phyloP scores from a whole-genome alignment of 2,797 vertebrate species.

The Coregonus suidteri region DNA sequence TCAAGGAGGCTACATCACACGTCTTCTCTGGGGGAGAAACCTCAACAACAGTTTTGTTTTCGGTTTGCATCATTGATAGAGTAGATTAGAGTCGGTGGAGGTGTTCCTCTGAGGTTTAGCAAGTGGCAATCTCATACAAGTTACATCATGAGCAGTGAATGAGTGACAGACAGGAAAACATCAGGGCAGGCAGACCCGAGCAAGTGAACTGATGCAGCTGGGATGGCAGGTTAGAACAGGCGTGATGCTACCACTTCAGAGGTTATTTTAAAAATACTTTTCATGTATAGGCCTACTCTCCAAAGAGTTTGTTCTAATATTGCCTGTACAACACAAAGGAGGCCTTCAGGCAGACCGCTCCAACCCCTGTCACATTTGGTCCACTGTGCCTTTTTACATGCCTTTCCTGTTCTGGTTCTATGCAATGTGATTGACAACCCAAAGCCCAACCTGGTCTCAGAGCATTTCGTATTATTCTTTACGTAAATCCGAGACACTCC shows the following conservation, averaged over 20 bases:
- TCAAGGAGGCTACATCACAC: neutral
- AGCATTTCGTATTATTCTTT: too few species aligned
- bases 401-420: neutral
- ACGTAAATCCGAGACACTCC: too few species aligned
- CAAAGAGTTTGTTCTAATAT: neutral
- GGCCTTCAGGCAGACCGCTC: constrained; percentile 5
- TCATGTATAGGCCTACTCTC: neutral
- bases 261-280: neutral
- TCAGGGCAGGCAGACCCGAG: constrained; percentile 34
- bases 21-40: neutral
- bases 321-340: neutral
- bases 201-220: constrained; percentile 66
- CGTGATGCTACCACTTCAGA: neutral
- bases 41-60: neutral
- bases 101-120: constrained; percentile 52
- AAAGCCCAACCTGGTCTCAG: neutral
- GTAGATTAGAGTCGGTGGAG: constrained; percentile 34
- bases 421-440: too few species aligned
- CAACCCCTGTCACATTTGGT: constrained; percentile 3
- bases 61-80: constrained; percentile 24
- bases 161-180: constrained; percentile 49
- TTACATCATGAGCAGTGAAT: constrained; percentile 36
- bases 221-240: constrained; percentile 32
- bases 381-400: neutral
- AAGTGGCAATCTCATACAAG: constrained; percentile 56